Evolutionary conservation across 2,888 invertebrate genomes (phyloP), one percentile per base, ranked within the genome.

Genomic region (Drosophila nigritarsus): DNA sequence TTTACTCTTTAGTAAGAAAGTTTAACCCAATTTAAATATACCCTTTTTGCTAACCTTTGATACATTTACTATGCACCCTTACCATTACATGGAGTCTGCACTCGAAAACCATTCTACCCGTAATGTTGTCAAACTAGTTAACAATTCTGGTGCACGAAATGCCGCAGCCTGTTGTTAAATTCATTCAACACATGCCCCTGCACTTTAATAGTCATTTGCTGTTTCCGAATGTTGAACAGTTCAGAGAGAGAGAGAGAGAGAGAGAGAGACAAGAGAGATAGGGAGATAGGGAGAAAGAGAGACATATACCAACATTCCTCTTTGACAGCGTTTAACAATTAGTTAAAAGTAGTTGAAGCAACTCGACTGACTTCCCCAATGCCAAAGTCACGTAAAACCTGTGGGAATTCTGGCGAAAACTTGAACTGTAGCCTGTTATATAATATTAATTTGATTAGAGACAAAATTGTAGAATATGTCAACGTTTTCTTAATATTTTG

Each of bases 311-410:
- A 61, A 50, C 64, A 50, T 63, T 75, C 42, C 58, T 27, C 50
- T 56, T 42, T 68, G 68, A 73, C 70, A 67, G 66, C 88, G 53
- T 85, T 78, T 70, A 88, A 75, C 78, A 80, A 88, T 88, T 85
- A 82, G 40, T 49, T 20, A 11, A 24, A 45, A 20, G 38, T 27
- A 36, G 36, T 54, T 24, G 24, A 6, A 36, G 36, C 27, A 55
- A 45, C 45, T 8, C 24, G 24, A 8, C 24, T 24, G 48, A 40
- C 29, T 24, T 18, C 30, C 11, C 18, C 27, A 29, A 18, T 30
- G 36, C 55, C 36, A 13, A n/a, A 45, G 65, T 71, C 77, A 80
- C 61, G 71, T 70, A 59, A 40, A 51, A 15, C 34, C 56, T 42
- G 11, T 27, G 36, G 32, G 20, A 45, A 63, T 42, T 54, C 27